phyloP scores from a whole-genome alignment of 2,113 vertebrate genomes.

The Murina feae region DNA sequence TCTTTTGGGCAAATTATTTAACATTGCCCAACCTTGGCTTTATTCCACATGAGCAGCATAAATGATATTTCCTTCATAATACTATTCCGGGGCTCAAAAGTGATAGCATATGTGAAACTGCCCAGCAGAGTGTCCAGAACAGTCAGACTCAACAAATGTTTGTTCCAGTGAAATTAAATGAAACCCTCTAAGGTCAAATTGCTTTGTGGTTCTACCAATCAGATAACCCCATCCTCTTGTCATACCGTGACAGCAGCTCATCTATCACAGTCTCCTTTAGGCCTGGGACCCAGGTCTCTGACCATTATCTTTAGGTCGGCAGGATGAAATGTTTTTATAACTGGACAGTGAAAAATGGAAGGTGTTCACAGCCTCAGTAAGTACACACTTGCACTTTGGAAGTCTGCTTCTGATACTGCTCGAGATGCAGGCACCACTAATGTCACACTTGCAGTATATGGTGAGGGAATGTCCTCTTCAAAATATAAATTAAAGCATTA shows the following conservation, averaged over 20 bases:
- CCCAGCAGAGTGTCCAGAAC: background rate
- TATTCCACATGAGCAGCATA: background rate
- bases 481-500: constrained; percentile 42
- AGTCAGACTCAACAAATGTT: background rate
- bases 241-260: background rate
- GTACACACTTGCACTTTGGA: background rate
- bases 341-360: constrained; percentile 12
- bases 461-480: constrained; percentile 16
- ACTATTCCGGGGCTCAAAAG: background rate
- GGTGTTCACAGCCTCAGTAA: background rate
- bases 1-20: background rate
- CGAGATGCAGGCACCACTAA: background rate
- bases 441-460: background rate
- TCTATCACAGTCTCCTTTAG: background rate
- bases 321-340: background rate
- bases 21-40: background rate
- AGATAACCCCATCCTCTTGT: background rate
- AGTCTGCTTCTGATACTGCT: background rate
- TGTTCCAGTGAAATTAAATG: constrained; percentile 15
- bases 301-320: background rate
- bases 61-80: background rate
- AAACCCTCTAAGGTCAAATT: background rate
- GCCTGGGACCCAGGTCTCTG: background rate
- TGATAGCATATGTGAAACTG: background rate
- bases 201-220: background rate